Base-by-base conservation (phyloP, 2,113 vertebrate species). In the Furnarius figulus region DNA sequence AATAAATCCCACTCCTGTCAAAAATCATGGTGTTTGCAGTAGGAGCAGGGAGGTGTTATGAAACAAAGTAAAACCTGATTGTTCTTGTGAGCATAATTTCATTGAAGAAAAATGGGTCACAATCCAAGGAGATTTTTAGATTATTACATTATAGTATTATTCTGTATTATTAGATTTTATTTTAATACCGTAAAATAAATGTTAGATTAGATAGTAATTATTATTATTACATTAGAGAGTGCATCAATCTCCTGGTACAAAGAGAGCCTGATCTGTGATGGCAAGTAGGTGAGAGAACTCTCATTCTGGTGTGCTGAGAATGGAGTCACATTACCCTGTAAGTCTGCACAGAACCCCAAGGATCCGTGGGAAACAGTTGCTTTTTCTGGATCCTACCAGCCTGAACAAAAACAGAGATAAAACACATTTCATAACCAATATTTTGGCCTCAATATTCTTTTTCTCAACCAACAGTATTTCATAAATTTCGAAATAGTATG, bases 291-390 rank as follows among this genome's bases (percentile, higher is more conserved):
- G 3, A 50, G 39, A 87, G n/a, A 84, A 50, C 22, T 27, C 66
- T 72, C 35, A n/a, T 46, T 66, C 47, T 16, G 4, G 3, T 49
- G 62, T 18, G 31, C 37, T 27, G 13, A 52, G 46, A 90, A 53
- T 0, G 3, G 49, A 49, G 39, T 21, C 20, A 2, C 3, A 0
- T 71, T 82, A 47, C 63, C 40, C 44, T 25, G 0, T 35, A 40
- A 22, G 12, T 18, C 8, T 0, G 9, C 46, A 52, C 2, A 25
- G 44, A 79, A 49, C 42, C 59, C n/a, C 16, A 67, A 73, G 63
- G 27, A 85, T 30, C 46, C 16, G 5, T 4, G 14, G 1, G 12
- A 83, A 42, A 58, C 7, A 10, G 30, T 46, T 50, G 28, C 10
- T 85, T 93, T 66, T 71, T 31, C 73, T 66, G 59, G 59, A 73